Base-by-base conservation (phyloP, 2,113 vertebrate genomes). In the Carlito syrichta region DNA sequence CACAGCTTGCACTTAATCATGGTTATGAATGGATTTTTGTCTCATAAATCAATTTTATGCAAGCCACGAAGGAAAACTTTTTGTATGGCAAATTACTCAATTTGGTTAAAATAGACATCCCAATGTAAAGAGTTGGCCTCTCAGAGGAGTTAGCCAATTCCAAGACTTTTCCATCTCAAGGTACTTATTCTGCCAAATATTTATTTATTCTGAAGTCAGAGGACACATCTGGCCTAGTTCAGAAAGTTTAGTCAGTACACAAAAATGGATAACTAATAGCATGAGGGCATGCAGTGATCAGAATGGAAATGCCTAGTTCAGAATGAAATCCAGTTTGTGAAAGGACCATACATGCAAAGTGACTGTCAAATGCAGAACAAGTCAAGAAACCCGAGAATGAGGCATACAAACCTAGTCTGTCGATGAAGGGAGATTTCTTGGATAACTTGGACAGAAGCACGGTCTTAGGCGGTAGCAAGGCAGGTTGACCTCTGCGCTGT, bases 261-360 rank as follows among this genome's bases (percentile, higher is more conserved):
- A 4, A 8, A 66, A 35, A 40, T 2, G 50, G 25, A 60, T 35
- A 17, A 86, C 19, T 0, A 27, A 17, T 4, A 62, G 45, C 6
- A 1, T 14, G n/a, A 38, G 32, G 48, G 7, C 14, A 23, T 1
- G 3, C 20, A 4, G 45, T 11, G 14, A 30, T 56, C 30, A 6
- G 1, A 27, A 4, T 0, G n/a, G 38, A 13, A 3, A 0, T 8
- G 32, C 13, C 7, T n/a, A 3, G 30, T 12, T 6, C 13, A 1
- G 14, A 23, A 12, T 0, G 35, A n/a, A n/a, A n/a, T n/a, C n/a
- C n/a, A n/a, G n/a, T n/a, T n/a, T n/a, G n/a, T n/a, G n/a, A n/a
- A n/a, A n/a, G n/a, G n/a, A n/a, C n/a, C n/a, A n/a, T n/a, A n/a
- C n/a, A n/a, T n/a, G n/a, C n/a, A n/a, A n/a, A n/a, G n/a, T n/a